Conservation (phyloP, 2,888 invertebrate genomes). For the Parnassius orleans region DNA sequence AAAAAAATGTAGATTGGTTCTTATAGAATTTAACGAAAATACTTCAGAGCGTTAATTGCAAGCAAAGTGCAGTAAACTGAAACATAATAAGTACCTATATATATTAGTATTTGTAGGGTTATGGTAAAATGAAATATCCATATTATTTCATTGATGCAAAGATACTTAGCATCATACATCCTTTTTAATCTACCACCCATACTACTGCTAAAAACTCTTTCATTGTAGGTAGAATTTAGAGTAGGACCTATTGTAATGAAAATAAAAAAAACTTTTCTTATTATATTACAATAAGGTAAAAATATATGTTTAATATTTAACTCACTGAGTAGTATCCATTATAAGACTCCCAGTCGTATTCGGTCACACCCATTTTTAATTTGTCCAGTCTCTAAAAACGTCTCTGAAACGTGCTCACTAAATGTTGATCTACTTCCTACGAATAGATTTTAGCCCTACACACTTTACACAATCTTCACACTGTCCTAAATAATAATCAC, state of each 20-base stretch:
- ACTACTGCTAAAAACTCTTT: too few relatives aligned
- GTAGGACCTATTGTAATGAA: too few relatives aligned
- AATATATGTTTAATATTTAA: slow-evolving; percentile 29
- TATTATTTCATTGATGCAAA: neutral
- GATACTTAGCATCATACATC: neutral
- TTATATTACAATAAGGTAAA: too few relatives aligned
- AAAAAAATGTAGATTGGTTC: neutral
- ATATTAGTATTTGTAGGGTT: too few relatives aligned
- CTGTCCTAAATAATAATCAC: slow-evolving; percentile 41
- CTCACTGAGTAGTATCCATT: slow-evolving; percentile 75
- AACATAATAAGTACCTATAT: too few relatives aligned
- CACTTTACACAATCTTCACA: slow-evolving; percentile 42
- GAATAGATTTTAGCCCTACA: slow-evolving; percentile 35
- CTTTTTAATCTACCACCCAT: too few relatives aligned
- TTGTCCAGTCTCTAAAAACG: slow-evolving; percentile 40
- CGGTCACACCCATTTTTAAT: slow-evolving; percentile 74
- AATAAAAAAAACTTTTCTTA: too few relatives aligned
- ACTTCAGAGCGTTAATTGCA: neutral
- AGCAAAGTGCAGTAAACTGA: neutral
- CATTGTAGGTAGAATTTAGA: too few relatives aligned
- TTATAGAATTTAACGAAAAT: neutral
- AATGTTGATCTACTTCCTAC: slow-evolving; percentile 35
- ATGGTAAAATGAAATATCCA: neutral
- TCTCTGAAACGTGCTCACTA: slow-evolving; percentile 42
- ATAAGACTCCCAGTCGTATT: slow-evolving; percentile 74